These are phyloP conservation scores for Athetis lepigone DNA, from an alignment of 2,888 invertebrate species.

Conservation along the genomic window DNA sequence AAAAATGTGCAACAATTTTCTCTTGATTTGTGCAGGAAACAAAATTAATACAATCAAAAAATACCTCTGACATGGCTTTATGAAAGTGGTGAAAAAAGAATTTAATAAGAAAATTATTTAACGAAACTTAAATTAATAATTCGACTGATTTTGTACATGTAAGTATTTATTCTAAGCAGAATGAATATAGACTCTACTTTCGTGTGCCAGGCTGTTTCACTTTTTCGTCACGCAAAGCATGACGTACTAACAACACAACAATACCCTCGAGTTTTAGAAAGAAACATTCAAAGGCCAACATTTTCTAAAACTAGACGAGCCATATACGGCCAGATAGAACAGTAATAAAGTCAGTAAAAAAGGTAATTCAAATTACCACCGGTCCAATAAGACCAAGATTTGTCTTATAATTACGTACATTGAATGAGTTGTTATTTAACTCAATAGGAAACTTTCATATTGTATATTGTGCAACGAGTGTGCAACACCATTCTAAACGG, in stretches of 20 bases:
- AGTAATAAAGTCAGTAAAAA: background rate
- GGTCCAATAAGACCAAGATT: slow-evolving; percentile 46
- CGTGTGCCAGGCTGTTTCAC: background rate
- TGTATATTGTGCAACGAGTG: too few relatives aligned
- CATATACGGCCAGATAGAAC: background rate
- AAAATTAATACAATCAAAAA: background rate
- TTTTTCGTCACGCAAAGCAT: background rate
- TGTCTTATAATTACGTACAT: slow-evolving; percentile 38
- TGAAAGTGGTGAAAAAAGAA: background rate
- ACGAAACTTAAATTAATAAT: background rate
- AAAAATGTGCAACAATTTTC: background rate
- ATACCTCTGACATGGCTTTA: background rate
- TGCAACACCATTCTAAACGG: background rate
- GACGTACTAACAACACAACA: too few relatives aligned
- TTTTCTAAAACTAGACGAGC: background rate
- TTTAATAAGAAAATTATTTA: background rate
- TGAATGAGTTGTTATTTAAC: slow-evolving; percentile 1
- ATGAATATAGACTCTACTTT: background rate
- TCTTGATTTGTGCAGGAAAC: slow-evolving; percentile 1
- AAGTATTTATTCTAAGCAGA: too few relatives aligned
- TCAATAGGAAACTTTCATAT: background rate
- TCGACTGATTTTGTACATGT: background rate
- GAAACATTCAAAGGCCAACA: too few relatives aligned
- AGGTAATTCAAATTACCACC: slow-evolving; percentile 4
- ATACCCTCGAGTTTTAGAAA: background rate